phyloP scores from a whole-genome alignment of 2,888 invertebrate species.

The Parelbella ahira region DNA sequence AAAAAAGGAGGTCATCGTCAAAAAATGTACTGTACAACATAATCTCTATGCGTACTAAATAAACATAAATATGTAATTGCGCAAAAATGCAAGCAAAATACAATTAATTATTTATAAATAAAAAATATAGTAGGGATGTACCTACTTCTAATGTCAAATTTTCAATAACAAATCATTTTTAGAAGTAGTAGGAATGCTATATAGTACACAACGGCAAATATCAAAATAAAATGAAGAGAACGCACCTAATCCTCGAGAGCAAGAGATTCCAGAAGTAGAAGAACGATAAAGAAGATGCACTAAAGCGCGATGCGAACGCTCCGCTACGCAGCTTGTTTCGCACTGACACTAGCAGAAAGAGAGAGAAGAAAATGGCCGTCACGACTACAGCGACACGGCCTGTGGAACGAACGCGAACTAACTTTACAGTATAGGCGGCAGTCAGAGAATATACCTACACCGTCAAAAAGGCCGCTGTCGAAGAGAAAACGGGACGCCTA shows the following conservation, averaged over 20 bases:
- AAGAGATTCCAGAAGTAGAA: constrained; percentile 54
- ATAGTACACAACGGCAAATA: too few relatives aligned
- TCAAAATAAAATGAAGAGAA: constrained; percentile 30
- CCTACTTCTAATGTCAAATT: too few relatives aligned
- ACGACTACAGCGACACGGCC: constrained; percentile 44
- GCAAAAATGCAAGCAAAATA: too few relatives aligned
- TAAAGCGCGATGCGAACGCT: constrained; percentile 46
- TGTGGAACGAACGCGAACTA: constrained; percentile 47
- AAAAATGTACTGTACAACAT: too few relatives aligned
- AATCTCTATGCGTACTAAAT: too few relatives aligned
- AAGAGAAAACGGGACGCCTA: constrained; percentile 37
- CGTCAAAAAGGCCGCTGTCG: constrained; percentile 22
- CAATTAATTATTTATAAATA: too few relatives aligned
- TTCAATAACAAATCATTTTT: too few relatives aligned
- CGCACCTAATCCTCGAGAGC: constrained; percentile 40
- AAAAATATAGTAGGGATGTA: too few relatives aligned
- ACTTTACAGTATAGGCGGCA: constrained; percentile 41
- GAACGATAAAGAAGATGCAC: constrained; percentile 57
- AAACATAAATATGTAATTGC: too few relatives aligned
- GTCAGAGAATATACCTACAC: constrained; percentile 37
- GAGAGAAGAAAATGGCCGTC: constrained; percentile 77
- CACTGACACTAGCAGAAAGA: constrained; percentile 67
- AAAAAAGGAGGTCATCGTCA: too few relatives aligned
- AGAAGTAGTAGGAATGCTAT: too few relatives aligned
- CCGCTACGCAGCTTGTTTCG: constrained; percentile 48